phyloP scores from a whole-genome alignment of 2,113 vertebrate genomes.

The Pleuronectes platessa region DNA sequence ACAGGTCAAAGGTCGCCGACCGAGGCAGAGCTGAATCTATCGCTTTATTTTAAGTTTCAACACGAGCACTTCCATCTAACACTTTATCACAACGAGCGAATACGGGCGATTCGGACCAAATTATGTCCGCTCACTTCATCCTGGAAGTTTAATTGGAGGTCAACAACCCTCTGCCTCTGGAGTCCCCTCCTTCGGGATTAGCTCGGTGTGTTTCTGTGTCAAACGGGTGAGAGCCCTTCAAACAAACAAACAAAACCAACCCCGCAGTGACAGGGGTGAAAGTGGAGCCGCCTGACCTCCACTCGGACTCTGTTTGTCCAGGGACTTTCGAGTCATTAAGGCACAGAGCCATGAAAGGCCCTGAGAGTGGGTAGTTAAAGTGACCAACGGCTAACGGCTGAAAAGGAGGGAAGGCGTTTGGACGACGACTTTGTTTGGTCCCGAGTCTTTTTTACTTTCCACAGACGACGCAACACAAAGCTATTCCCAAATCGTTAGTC shows the following conservation, averaged over 20 bases:
- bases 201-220: constrained; percentile 38
- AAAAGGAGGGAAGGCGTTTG: constrained; percentile 48
- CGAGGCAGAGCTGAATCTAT: not conserved
- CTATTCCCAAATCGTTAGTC: constrained; percentile 46
- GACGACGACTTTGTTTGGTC: constrained; percentile 57
- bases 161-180: not conserved
- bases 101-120: not conserved
- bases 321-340: constrained; percentile 71
- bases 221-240: constrained; percentile 52
- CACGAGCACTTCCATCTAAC: no score
- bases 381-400: constrained; percentile 58
- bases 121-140: not conserved
- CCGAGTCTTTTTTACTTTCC: constrained; percentile 30
- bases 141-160: not conserved
- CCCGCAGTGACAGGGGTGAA: constrained; percentile 51
- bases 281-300: constrained; percentile 63
- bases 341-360: constrained; percentile 45
- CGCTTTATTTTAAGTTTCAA: not conserved
- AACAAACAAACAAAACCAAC: constrained; percentile 62
- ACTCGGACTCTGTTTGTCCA: constrained; percentile 64
- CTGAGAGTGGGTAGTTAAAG: constrained; percentile 55
- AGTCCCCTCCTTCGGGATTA: constrained; percentile 12
- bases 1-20: constrained; percentile 18
- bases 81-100: not conserved
- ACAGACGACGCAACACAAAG: constrained; percentile 59